Percentiles rank a stretch among this genome's conserved stretches.
Conservation (phyloP, 2,888 invertebrate species). For the Athrips mouffetella region DNA sequence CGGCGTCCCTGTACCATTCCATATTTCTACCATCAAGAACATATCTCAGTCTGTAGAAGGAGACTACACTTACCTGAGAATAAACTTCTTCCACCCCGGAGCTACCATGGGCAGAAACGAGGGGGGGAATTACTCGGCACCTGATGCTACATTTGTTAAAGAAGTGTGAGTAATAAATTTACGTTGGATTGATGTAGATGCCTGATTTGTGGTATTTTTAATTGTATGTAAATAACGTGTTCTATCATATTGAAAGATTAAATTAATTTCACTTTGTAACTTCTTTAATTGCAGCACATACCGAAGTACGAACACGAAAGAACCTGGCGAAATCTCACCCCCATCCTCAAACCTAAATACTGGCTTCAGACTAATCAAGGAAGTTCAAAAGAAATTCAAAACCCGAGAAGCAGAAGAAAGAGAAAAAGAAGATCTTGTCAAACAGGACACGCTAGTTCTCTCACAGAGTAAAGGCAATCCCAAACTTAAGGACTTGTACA, state of each 20-base stretch:
- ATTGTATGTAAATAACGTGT: no score
- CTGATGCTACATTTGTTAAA: slow-evolving; percentile 98
- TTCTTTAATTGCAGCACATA: slow-evolving; percentile 86
- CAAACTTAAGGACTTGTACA: slow-evolving; percentile 97
- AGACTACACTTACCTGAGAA: slow-evolving; percentile 97
- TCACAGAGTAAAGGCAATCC: slow-evolving; percentile 98
- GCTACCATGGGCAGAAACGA: slow-evolving; percentile 97
- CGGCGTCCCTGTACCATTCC: slow-evolving; percentile 97
- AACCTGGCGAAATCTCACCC: slow-evolving; percentile 95
- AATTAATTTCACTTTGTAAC: not conserved
- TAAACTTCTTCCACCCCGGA: slow-evolving; percentile 99
- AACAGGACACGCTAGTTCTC: slow-evolving; percentile 96
- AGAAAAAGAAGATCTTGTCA: slow-evolving; percentile 98
- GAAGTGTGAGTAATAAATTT: slow-evolving; percentile 92
- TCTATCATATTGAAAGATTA: not conserved
- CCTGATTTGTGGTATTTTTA: not conserved
- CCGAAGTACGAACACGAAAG: slow-evolving; percentile 97
- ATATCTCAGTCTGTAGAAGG: slow-evolving; percentile 99
- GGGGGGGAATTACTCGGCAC: slow-evolving; percentile 93
- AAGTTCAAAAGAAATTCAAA: slow-evolving; percentile 99
- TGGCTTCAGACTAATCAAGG: slow-evolving; percentile 98
- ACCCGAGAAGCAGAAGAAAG: slow-evolving; percentile 98
- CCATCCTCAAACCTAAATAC: slow-evolving; percentile 97
- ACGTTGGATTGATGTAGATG: not conserved
- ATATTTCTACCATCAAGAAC: slow-evolving; percentile 99